Evolutionary conservation across 2,797 vertebrate species (phyloP).

Genomic region (Rhyacichthys aspro): DNA sequence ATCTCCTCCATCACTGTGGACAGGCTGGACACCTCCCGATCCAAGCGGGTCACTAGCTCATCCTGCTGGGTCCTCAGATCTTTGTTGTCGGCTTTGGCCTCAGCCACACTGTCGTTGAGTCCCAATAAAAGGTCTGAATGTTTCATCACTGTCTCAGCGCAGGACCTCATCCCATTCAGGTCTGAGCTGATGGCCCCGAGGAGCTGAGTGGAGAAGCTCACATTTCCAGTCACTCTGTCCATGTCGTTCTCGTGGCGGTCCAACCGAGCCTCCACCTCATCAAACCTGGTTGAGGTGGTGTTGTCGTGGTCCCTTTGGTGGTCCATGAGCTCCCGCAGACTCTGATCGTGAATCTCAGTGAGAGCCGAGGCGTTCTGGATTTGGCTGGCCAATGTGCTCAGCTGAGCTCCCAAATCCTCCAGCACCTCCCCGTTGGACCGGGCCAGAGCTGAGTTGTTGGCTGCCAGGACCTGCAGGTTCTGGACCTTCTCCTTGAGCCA

Average conservation of each 20-base stretch:
- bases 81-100: slow-evolving; percentile 83
- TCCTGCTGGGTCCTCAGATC: slow-evolving; percentile 83
- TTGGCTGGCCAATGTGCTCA: slow-evolving; percentile 86
- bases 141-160: slow-evolving; percentile 88
- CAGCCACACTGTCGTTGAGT: slow-evolving; percentile 87
- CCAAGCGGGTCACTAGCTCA: slow-evolving; percentile 66
- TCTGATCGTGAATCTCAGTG: slow-evolving; percentile 81
- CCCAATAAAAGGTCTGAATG: slow-evolving; percentile 88
- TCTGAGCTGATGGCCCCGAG: slow-evolving; percentile 85
- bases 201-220: slow-evolving; percentile 77
- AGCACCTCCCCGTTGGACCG: slow-evolving; percentile 91
- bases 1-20: slow-evolving; percentile 98
- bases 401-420: slow-evolving; percentile 90
- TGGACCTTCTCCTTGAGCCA: slow-evolving; percentile 96
- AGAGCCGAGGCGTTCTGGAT: slow-evolving; percentile 89
- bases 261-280: slow-evolving; percentile 69
- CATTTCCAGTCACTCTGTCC: slow-evolving; percentile 76
- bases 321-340: slow-evolving; percentile 85
- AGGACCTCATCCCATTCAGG: slow-evolving; percentile 91
- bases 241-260: slow-evolving; percentile 75
- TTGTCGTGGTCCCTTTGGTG: slow-evolving; percentile 79
- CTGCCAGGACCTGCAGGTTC: slow-evolving; percentile 88
- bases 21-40: slow-evolving; percentile 78
- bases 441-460: slow-evolving; percentile 90
- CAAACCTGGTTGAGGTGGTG: slow-evolving; percentile 72